Conservation (phyloP, 37 sponge, comb jelly and placozoan genomes). For the Agelas oroides region DNA sequence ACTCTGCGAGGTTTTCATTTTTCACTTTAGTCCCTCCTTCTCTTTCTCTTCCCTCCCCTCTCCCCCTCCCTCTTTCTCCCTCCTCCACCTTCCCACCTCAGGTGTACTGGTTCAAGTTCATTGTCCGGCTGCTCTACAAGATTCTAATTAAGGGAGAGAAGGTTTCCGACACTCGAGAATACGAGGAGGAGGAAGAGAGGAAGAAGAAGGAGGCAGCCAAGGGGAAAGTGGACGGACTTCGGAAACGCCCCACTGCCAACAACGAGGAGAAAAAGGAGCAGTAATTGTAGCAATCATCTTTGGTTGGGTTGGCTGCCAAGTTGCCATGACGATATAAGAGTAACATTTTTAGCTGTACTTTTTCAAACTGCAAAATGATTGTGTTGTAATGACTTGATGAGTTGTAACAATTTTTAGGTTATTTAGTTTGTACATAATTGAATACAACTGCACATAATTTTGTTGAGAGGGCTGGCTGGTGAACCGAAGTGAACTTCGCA, state of each 20-base stretch:
- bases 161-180: conserved; percentile 56
- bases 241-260: not conserved
- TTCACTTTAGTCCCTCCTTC: no score
- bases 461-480: no score
- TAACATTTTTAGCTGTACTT: not conserved
- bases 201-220: not conserved
- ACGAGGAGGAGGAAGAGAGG: conserved; percentile 32
- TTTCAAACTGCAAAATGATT: not conserved
- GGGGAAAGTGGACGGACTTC: not conserved
- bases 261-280: not conserved
- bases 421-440: no score
- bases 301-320: no score
- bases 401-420: no score
- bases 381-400: not conserved
- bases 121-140: conserved; percentile 63
- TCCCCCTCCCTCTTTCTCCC: no score
- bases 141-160: conserved; percentile 45
- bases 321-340: no score
- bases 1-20: no score
- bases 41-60: no score
- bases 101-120: conserved; percentile 82
- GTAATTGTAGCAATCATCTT: not conserved
- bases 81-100: not conserved
- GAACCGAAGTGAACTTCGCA: no score
- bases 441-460: no score